Evolutionary conservation across 2,888 invertebrate species (phyloP).

Genomic region (Dasypogon diadema): DNA sequence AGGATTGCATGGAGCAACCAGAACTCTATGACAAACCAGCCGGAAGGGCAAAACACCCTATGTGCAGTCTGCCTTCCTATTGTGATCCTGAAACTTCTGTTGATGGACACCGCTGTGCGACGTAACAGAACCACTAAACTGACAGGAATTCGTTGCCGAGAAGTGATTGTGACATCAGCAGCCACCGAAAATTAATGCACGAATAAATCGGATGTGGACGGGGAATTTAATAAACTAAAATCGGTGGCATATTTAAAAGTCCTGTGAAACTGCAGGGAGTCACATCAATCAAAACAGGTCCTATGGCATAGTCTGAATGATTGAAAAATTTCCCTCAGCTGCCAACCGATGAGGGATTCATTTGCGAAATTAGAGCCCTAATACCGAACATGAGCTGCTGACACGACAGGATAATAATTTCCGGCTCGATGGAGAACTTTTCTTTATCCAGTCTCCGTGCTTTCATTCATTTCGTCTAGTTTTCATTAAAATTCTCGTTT

Average conservation of each 20-base stretch:
- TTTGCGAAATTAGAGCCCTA: slow-evolving; percentile 43
- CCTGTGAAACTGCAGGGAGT: slow-evolving; percentile 25
- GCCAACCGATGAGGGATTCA: slow-evolving; percentile 34
- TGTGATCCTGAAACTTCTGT: slow-evolving; percentile 28
- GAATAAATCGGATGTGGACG: slow-evolving; percentile 18
- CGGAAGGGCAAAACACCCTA: background rate
- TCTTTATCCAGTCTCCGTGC: slow-evolving; percentile 1
- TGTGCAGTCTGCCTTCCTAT: slow-evolving; percentile 21
- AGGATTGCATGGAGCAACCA: background rate
- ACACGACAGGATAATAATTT: slow-evolving; percentile 46
- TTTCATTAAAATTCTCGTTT: slow-evolving; percentile 40
- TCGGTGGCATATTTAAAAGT: slow-evolving; percentile 49
- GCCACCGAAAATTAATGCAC: slow-evolving; percentile 45
- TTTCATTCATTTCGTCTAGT: slow-evolving; percentile 12
- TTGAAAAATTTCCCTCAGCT: slow-evolving; percentile 40
- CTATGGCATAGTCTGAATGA: background rate
- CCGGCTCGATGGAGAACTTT: slow-evolving; percentile 30
- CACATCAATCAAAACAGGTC: slow-evolving; percentile 40
- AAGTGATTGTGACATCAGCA: slow-evolving; percentile 35
- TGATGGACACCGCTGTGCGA: slow-evolving; percentile 53
- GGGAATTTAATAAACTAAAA: slow-evolving; percentile 47
- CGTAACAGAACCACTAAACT: slow-evolving; percentile 49
- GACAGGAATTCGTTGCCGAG: slow-evolving; percentile 23
- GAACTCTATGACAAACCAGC: background rate
- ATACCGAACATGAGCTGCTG: slow-evolving; percentile 42